Evolutionary conservation across 2,888 invertebrate species (phyloP), one percentile per base, ranked within the genome.

Genomic region (Cryptocheilus praepositus): DNA sequence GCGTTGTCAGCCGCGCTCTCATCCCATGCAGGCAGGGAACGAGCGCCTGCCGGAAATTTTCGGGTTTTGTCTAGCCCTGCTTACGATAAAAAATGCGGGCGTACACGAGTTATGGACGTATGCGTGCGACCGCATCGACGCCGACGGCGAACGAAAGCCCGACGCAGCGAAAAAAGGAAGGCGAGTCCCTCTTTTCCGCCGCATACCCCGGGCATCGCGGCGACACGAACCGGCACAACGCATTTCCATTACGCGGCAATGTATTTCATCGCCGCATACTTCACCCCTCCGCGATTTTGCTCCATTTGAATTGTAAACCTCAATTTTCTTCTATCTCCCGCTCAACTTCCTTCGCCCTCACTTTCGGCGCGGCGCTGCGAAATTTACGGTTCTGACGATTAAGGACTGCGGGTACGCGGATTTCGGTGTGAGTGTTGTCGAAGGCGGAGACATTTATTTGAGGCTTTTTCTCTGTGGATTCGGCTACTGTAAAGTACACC

Each of bases 271-370:
- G 61, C 28, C 15, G 71, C 72, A 70, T 71, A 74, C 65, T 58
- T 67, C 64, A 67, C 49, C 62, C 60, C 36, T 7, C 66, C 54
- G 70, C 77, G 71, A 81, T 79, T 79, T 79, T 67, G 70, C 71
- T 57, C 79, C 71, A 79, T 82, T 82, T 79, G 78, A 82, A 81
- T 81, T 77, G 80, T 80, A 80, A 81, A 81, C 77, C 74, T 57
- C 70, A 63, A 73, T 77, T 70, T 68, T 66, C 55, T 36, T 36
- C 36, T 36, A 57, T 52, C 25, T 51, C 52, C 16, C 58, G 11
- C 43, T 13, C 46, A 18, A 36, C 51, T 46, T 44, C 45, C 64
- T 67, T 25, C 45, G 45, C 16, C 2, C 45, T 4, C 16, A 8
- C 45, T 8, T 7, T 16, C 45, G 45, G 2, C 16, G 2, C n/a